Evolutionary conservation across 2,888 invertebrate genomes (phyloP).

Genomic region (Endotricha flammealis): DNA sequence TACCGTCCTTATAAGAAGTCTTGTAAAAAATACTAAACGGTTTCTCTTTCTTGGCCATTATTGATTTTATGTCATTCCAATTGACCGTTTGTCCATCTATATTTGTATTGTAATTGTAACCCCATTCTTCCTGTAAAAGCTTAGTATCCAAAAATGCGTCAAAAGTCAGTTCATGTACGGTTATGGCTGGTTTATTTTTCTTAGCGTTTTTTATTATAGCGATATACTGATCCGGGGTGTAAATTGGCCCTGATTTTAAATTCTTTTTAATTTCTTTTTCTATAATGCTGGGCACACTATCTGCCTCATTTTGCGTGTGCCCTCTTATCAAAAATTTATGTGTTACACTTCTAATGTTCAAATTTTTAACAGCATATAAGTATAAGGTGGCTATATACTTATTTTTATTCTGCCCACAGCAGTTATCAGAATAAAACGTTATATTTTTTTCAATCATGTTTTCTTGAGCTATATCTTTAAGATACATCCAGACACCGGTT

Average conservation of each 20-base stretch:
- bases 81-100: too few relatives aligned
- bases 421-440: slow-evolving; percentile 34
- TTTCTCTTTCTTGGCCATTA: too few relatives aligned
- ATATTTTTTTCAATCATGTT: slow-evolving; percentile 13
- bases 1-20: too few relatives aligned
- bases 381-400: slow-evolving; percentile 24
- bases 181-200: too few relatives aligned
- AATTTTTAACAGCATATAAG: slow-evolving; percentile 18
- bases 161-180: too few relatives aligned
- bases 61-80: too few relatives aligned
- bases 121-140: too few relatives aligned
- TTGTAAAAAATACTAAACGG: too few relatives aligned
- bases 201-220: too few relatives aligned
- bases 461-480: slow-evolving; percentile 9
- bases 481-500: slow-evolving; percentile 17
- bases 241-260: slow-evolving; percentile 22
- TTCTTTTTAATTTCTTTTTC: slow-evolving; percentile 32
- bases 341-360: slow-evolving; percentile 26
- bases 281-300: slow-evolving; percentile 34
- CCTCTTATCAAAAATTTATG: slow-evolving; percentile 38
- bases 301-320: slow-evolving; percentile 40
- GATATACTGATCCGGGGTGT: slow-evolving; percentile 18
- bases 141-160: too few relatives aligned
- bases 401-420: slow-evolving; percentile 31
- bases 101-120: too few relatives aligned